Evolutionary conservation across 2,888 invertebrate genomes (phyloP), one percentile per base, ranked within the genome.

Genomic region (Brenthis daphne): DNA sequence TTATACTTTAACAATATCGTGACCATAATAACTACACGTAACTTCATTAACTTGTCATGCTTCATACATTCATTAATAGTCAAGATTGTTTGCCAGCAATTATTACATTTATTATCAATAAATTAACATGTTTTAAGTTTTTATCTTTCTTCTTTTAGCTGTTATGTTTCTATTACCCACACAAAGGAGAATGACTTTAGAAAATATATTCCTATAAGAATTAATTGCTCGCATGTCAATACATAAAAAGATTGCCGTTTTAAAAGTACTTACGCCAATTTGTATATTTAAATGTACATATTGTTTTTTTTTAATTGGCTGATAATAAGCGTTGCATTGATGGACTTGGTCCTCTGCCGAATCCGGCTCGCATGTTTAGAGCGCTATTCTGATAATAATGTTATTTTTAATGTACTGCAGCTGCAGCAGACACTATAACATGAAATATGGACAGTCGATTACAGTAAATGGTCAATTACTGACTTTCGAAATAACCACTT

Each of bases 1-100:
- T 80, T 82, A 80, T 82, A 75, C 75, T 77, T 72, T 73, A 79
- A 76, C 74, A 43, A 79, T 81, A 75, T 80, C 80, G 80, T 80
- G 80, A 79, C 78, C 77, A 73, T 75, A 43, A 43, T 43, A 73
- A 75, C 72, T 76, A 77, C 77, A 79, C 73, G 76, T 76, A 77
- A 77, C 64, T 64, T 72, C 68, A 71, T 74, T 76, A 74, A 66
- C 61, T 72, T 69, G 73, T 71, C 73, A 77, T 70, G 76, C 73
- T 75, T 75, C 75, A 72, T 75, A 65, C 73, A 67, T 69, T 57
- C 64, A 74, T 71, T 68, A 71, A 72, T 72, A 70, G 64, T 70
- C 58, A 70, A 51, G 61, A 64, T 69, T 68, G 69, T 68, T 66
- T 47, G 67, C 51, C 50, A 64, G n/a, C 61, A 64, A 64, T 69